phyloP scores from a whole-genome alignment of 1,140 invertebrate genomes.

The Drosophila punjabiensis region DNA sequence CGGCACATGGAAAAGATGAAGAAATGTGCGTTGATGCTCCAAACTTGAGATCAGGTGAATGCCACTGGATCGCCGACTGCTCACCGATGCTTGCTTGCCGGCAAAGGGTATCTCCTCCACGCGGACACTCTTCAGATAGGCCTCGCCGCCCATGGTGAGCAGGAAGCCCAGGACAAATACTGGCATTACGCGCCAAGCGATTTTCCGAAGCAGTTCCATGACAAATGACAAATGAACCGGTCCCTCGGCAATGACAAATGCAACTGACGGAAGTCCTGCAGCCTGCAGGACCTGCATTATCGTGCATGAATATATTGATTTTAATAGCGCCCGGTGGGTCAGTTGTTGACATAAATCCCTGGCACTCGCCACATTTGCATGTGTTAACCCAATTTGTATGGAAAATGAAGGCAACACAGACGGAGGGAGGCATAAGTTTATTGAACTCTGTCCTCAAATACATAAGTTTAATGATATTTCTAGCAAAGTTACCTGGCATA shows the following conservation, averaged over 20 bases:
- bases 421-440: constrained; percentile 21
- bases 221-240: constrained; percentile 49
- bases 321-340: constrained; percentile 37
- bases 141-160: constrained; percentile 51
- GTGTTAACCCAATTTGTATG: constrained; percentile 40
- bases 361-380: constrained; percentile 37
- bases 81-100: neutral
- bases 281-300: constrained; percentile 45
- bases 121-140: constrained; percentile 64
- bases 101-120: constrained; percentile 76
- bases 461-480: neutral
- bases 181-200: constrained; percentile 52
- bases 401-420: neutral
- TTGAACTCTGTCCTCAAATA: constrained; percentile 23
- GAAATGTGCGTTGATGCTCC: constrained; percentile 71
- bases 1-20: constrained; percentile 80
- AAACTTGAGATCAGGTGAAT: constrained; percentile 74
- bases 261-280: constrained; percentile 51
- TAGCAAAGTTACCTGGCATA: neutral
- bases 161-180: constrained; percentile 57
- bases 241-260: constrained; percentile 5
- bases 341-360: constrained; percentile 57
- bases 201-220: constrained; percentile 63
- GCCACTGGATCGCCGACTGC: constrained; percentile 38
- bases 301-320: constrained; percentile 63